Base-by-base conservation (phyloP, 2,888 invertebrate genomes). In the Euplexia lucipara region DNA sequence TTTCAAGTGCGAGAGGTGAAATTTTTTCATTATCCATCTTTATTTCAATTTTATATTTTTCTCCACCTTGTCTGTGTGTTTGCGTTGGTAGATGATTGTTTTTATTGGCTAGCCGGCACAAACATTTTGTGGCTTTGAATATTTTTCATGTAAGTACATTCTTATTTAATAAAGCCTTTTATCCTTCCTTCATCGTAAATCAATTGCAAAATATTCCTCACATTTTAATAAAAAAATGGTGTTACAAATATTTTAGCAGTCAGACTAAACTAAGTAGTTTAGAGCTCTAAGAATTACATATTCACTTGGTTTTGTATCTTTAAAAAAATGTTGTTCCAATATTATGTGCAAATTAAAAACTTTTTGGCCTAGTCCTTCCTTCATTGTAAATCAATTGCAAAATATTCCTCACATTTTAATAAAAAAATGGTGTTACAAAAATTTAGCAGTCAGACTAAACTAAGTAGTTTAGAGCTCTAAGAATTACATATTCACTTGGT, bases 1-100 rank as follows among this genome's bases (percentile, higher is more conserved):
- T 92, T 92, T 90, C 84, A 65, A 71, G 84, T 59, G 79, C 12
- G 10, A 35, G 70, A 67, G 61, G 66, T 73, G 64, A 62, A 84
- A 87, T 90, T 92, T 75, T 85, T 92, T 90, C 81, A 84, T 87
- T 83, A 72, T 83, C 80, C 54, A 71, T n/a, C 47, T 80, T 87
- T 84, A 76, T 79, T 81, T 82, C 39, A 77, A 61, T 83, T 83
- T 80, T 75, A 67, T 74, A 74, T 79, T 80, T 70, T 82, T 73
- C 70, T 72, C 70, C 2, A 45, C 62, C 65, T 69, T 73, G 53
- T 77, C 69, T 48, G 77, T 81, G 72, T 73, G 58, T 54, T 62
- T 61, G 54, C 22, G 37, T 34, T 49, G 47, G 49, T 47, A 53
- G 52, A 71, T 34, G 66, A 68, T 61, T 70, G 18, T 75, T 71